These are phyloP conservation scores for Thecophora atra DNA, from an alignment of 2,888 invertebrate species.

Conservation along the genomic window DNA sequence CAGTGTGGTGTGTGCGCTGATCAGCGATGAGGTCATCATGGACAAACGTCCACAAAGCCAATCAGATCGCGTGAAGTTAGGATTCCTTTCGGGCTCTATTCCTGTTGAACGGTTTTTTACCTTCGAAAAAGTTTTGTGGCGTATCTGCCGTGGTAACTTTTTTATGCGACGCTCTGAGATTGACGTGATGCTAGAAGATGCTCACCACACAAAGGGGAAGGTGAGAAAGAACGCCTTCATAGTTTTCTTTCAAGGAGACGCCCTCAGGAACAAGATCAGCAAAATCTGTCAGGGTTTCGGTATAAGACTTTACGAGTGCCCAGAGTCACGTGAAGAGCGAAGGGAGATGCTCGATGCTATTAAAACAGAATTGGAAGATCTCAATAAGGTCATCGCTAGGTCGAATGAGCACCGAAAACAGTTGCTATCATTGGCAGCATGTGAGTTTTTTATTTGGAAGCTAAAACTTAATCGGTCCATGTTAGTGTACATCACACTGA, in stretches of 20 bases:
- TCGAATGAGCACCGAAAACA: constrained; percentile 80
- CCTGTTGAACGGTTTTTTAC: constrained; percentile 87
- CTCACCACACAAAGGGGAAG: background rate
- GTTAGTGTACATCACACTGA: constrained; percentile 88
- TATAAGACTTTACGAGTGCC: constrained; percentile 85
- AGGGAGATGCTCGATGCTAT: constrained; percentile 79
- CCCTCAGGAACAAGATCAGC: constrained; percentile 78
- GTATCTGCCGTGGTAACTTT: constrained; percentile 94
- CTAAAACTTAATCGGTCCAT: constrained; percentile 84
- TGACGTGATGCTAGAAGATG: constrained; percentile 81
- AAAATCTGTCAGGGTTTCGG: constrained; percentile 88
- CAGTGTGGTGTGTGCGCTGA: constrained; percentile 45
- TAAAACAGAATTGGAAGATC: constrained; percentile 78
- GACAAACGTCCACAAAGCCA: background rate
- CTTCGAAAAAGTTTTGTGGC: constrained; percentile 96
- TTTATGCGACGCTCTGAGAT: constrained; percentile 92
- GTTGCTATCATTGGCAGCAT: constrained; percentile 67
- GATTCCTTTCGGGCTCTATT: constrained; percentile 97
- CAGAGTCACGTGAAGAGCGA: constrained; percentile 77
- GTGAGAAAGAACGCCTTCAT: constrained; percentile 82
- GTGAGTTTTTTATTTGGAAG: constrained; percentile 72
- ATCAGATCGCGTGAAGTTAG: constrained; percentile 43
- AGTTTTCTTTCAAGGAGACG: constrained; percentile 80
- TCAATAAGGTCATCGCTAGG: constrained; percentile 77
- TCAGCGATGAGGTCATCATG: constrained; percentile 49